These are phyloP conservation scores for Zaprionus ornatus DNA, from an alignment of 1,140 invertebrate species.

Conservation along the genomic window DNA sequence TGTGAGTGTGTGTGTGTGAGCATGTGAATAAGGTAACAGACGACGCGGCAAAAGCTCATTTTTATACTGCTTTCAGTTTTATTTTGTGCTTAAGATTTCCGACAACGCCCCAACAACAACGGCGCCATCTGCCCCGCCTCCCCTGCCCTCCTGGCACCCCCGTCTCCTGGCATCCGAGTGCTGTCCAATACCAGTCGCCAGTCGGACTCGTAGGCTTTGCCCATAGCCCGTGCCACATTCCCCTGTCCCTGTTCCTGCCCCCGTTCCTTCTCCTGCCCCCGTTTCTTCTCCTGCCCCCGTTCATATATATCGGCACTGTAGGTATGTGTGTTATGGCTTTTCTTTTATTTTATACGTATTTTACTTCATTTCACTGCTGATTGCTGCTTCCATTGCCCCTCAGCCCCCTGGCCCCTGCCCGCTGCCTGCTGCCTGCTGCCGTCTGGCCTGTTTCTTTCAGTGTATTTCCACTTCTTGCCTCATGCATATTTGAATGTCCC, in stretches of 20 bases:
- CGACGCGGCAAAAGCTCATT: constrained; percentile 42
- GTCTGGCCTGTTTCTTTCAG: constrained; percentile 6
- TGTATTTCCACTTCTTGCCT: constrained; percentile 56
- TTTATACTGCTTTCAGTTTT: constrained; percentile 46
- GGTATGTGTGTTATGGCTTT: constrained; percentile 54
- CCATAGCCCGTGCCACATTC: background rate
- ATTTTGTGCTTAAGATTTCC: constrained; percentile 41
- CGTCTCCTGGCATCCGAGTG: background rate
- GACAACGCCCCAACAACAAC: background rate
- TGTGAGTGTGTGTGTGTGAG: background rate
- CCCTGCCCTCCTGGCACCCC: background rate
- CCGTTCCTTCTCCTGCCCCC: background rate
- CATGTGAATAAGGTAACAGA: constrained; percentile 22
- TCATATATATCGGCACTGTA: constrained; percentile 19
- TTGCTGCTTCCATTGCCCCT: constrained; percentile 14
- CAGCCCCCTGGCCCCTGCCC: background rate
- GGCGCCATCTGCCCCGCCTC: background rate
- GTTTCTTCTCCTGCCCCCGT: background rate
- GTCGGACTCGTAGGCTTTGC: background rate
- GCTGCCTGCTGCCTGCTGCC: background rate
- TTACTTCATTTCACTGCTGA: constrained; percentile 71
- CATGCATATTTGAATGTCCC: constrained; percentile 82
- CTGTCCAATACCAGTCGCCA: constrained; percentile 3
- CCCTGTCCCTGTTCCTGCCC: background rate
- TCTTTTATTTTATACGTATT: constrained; percentile 75